Evolutionary conservation across 2,797 vertebrate genomes (phyloP).

Genomic region (Pangasius macronema): DNA sequence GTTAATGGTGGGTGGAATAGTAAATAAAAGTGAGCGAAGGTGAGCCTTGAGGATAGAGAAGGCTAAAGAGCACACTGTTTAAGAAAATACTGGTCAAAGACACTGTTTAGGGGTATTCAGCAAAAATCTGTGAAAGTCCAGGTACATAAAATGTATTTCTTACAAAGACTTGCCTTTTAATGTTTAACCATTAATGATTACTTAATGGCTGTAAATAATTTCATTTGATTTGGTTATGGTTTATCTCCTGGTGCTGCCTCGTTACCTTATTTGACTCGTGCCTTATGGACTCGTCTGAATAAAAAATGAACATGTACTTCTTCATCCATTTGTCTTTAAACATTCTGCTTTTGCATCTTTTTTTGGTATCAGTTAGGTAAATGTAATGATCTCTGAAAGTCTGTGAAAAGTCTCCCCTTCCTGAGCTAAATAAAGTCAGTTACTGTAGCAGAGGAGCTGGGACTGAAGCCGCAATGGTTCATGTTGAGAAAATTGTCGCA

Average conservation of each 20-base stretch:
- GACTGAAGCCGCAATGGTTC: not conserved
- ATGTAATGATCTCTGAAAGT: not conserved
- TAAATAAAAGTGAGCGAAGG: slow-evolving; percentile 34
- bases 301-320: not conserved
- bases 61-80: not conserved
- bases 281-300: not conserved
- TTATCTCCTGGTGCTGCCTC: not conserved
- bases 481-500: not conserved
- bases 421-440: not conserved
- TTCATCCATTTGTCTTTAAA: not conserved
- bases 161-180: not conserved
- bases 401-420: not conserved
- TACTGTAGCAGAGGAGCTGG: not conserved
- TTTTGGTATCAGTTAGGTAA: not conserved
- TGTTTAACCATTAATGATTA: not conserved
- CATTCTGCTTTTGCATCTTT: not conserved
- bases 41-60: slow-evolving; percentile 18
- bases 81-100: not conserved
- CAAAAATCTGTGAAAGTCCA: not conserved
- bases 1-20: slow-evolving; percentile 29
- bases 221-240: not conserved
- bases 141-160: not conserved
- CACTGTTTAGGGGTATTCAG: not conserved
- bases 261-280: not conserved
- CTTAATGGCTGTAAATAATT: not conserved